Evolutionary conservation across 2,797 vertebrate species (phyloP).

Genomic region (Sebastes ruberrimus): DNA sequence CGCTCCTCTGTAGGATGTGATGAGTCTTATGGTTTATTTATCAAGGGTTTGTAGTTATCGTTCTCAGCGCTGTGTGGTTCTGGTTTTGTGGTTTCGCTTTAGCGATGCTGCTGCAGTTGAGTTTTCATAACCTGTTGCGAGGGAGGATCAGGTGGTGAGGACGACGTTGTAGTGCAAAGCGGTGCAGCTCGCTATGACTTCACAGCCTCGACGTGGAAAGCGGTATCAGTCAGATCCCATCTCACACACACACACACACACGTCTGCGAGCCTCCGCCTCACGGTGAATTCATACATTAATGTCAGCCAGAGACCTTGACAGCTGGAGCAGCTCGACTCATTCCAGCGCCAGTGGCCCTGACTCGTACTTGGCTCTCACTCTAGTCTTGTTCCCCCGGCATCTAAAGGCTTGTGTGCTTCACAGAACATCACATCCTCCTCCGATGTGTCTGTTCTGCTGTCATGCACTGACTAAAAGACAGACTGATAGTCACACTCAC

Average conservation of each 20-base stretch:
- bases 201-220: constrained; percentile 26
- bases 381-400: constrained; percentile 52
- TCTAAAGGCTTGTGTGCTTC: constrained; percentile 43
- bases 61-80: background rate
- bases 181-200: background rate
- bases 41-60: background rate
- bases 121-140: constrained; percentile 9
- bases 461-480: constrained; percentile 41
- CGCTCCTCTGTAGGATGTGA: background rate
- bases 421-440: constrained; percentile 58
- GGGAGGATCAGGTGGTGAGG: constrained; percentile 13
- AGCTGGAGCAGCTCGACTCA: constrained; percentile 50
- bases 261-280: constrained; percentile 6
- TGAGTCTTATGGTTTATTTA: constrained; percentile 14
- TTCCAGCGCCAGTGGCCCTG: constrained; percentile 39
- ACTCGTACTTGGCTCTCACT: constrained; percentile 46
- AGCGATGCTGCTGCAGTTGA: background rate
- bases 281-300: constrained; percentile 59
- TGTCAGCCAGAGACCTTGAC: constrained; percentile 53
- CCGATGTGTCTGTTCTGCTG: constrained; percentile 52
- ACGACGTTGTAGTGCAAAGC: constrained; percentile 18
- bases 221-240: constrained; percentile 17
- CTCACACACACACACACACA: constrained; percentile 5
- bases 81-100: background rate
- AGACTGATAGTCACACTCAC: constrained; percentile 12